phyloP scores from a whole-genome alignment of 35 echinoderm and acorn worm species.

The Apostichopus californicus region DNA sequence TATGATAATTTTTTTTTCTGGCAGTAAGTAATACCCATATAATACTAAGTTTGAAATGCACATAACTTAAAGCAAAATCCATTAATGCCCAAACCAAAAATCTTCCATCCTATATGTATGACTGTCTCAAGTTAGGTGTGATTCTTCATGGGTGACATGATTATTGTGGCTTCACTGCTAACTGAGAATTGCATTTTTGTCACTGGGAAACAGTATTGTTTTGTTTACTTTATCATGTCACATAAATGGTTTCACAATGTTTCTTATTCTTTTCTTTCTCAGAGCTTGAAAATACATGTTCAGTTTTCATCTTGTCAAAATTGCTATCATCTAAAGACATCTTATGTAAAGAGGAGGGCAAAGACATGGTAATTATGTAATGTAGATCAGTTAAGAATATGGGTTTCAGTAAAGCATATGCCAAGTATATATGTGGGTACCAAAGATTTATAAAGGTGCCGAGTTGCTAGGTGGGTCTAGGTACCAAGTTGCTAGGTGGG shows the following conservation, averaged over 20 bases:
- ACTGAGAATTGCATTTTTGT: too few species aligned
- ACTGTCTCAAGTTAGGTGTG: too few species aligned
- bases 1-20: too few species aligned
- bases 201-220: background rate
- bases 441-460: background rate
- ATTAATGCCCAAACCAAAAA: too few species aligned
- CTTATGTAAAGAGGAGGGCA: background rate
- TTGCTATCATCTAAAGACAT: too few species aligned
- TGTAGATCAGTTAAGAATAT: background rate
- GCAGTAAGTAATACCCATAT: too few species aligned
- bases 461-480: background rate
- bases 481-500: background rate
- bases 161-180: too few species aligned
- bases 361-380: constrained; percentile 7
- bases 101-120: too few species aligned
- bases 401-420: background rate
- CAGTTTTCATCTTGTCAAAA: background rate
- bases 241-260: background rate
- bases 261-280: background rate
- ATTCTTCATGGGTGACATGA: too few species aligned
- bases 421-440: background rate
- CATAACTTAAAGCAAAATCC: too few species aligned
- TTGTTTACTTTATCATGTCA: background rate
- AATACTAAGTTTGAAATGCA: too few species aligned
- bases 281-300: constrained; percentile 3